Base-by-base conservation (phyloP, 92 coral and sea anemone species). In the Plumapathes pennacea region DNA sequence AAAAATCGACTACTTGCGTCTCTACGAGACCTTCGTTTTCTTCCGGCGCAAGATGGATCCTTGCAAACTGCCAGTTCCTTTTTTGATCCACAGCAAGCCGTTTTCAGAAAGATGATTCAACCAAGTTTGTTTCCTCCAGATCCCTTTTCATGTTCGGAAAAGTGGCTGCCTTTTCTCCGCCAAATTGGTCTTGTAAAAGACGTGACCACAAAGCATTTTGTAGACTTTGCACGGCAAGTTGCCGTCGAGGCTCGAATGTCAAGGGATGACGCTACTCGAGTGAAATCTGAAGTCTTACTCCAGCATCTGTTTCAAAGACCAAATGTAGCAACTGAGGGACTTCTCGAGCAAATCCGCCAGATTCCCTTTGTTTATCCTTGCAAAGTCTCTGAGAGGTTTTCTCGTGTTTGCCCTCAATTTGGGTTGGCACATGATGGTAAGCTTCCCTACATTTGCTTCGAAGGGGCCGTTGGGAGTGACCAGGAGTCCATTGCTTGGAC, bases 91-190 rank as follows among this genome's bases (percentile, higher is more conserved):
- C 1, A 20, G 1, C 43, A 57, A 38, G 42, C 32, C 1, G 95
- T 86, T 5, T 86, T 86, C 60, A 23, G 21, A 33, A 42, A 18
- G 0, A 86, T 86, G 88, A 57, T 86, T 25, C 9, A 29, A 0
- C 36, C 33, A 2, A 46, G 50, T n/a, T n/a, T 0, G 71, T 86
- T 80, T 43, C 95, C 88, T 4, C 76, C 81, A 38, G 25, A 38
- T n/a, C 95, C 84, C 18, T 80, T 86, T 41, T 48, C 42, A 25
- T n/a, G n/a, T n/a, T 36, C 22, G 0, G 10, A 1, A 0, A 4
- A 44, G 0, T 86, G 95, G 95, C 25, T 76, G 12, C 4, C 13
- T 3, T 86, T 86, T 57, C 44, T 86, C 46, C 44, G 67, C 12
- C 0, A 25, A 0, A 43, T 81, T 24, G 95, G 95, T 11, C 66